Base-by-base conservation (phyloP, 2,888 invertebrate species). In the Sphaerophoria rueppellii region DNA sequence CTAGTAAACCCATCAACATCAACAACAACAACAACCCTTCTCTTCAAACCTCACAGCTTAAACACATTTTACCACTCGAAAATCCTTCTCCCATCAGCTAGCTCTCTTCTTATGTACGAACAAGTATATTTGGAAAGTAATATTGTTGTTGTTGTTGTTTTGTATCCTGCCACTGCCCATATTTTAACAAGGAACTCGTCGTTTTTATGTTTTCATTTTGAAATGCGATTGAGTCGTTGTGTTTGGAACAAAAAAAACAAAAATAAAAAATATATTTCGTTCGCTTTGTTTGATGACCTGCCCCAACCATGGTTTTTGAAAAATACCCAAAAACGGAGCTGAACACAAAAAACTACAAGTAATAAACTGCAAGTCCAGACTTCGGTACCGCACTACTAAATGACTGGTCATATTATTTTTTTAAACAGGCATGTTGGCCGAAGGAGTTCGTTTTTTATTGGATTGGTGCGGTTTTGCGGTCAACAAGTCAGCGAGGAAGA, bases 1-100 rank as follows among this genome's bases (percentile, higher is more conserved):
- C 61, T 55, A 69, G 79, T 34, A 63, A 57, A 70, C 24, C 24
- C 24, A 24, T 24, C 24, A 24, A 24, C 61, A 80, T 14, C 76
- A 77, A 54, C 63, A 74, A 61, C 82, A 76, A 85, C 77, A 63
- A 65, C 81, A 85, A 81, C 85, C 85, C 80, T 85, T 65, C 81
- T 80, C 77, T 76, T 77, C 43, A 73, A 80, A 85, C 76, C 76
- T 85, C 85, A 85, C 72, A 85, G 85, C 85, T 85, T 81, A 80
- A 85, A 85, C 81, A 85, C 85, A 85, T 85, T 85, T 85, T 81
- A 73, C 85, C 85, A 85, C 85, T 85, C 76, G 63, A 81, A 67
- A 81, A 69, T 70, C 77, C 81, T 75, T 34, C 77, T 72, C 65
- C 60, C 72, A 24, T 24, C 24, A 24, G 24, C 24, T 24, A 24